phyloP scores from a whole-genome alignment of 2,797 vertebrate species.

The Neopelma chrysocephalum region DNA sequence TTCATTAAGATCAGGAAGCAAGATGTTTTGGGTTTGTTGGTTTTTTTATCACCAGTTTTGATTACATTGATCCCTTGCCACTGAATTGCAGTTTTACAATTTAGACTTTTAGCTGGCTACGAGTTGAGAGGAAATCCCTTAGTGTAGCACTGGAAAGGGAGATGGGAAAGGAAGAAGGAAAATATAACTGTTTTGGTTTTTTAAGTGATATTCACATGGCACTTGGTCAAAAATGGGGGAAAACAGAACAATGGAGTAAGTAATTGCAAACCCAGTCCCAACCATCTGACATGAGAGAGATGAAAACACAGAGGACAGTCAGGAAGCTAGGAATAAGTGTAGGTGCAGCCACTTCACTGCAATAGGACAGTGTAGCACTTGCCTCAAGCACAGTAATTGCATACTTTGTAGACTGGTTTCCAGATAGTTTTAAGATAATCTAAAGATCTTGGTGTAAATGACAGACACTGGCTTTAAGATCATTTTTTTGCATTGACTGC shows the following conservation, averaged over 20 bases:
- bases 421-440: not conserved
- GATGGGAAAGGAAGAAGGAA: constrained; percentile 5
- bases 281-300: not conserved
- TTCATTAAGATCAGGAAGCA: not conserved
- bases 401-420: not conserved
- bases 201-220: constrained; percentile 29
- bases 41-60: not conserved
- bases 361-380: not conserved
- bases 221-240: constrained; percentile 10
- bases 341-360: not conserved
- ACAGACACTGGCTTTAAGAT: not conserved
- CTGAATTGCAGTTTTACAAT: not conserved
- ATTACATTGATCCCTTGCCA: not conserved
- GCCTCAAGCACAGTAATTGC: not conserved
- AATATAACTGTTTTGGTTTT: constrained; percentile 10
- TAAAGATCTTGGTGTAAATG: not conserved
- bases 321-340: not conserved
- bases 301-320: not conserved
- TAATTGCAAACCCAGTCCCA: constrained; percentile 15
- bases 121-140: constrained; percentile 36
- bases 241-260: constrained; percentile 39
- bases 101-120: not conserved
- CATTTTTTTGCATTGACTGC: not conserved
- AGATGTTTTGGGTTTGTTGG: not conserved
- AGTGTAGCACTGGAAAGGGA: constrained; percentile 13